These are phyloP conservation scores for Lipotes vexillifer DNA, from an alignment of 2,113 vertebrate species.

Conservation along the genomic window DNA sequence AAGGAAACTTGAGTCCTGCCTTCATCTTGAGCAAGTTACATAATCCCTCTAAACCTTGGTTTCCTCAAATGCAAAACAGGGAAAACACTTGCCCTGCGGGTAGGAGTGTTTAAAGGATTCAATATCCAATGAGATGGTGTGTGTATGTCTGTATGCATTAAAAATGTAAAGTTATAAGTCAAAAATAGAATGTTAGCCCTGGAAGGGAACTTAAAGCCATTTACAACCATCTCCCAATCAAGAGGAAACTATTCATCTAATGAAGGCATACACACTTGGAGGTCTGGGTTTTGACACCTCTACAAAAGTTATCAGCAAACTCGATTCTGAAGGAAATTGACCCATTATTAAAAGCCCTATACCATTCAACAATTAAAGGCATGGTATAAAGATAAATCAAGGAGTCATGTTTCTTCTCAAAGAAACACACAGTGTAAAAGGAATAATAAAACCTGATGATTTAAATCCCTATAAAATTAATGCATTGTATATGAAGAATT, in stretches of 20 bases:
- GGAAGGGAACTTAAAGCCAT: background rate
- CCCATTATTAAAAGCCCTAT: conserved; percentile 30
- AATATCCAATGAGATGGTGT: background rate
- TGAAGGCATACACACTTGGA: background rate
- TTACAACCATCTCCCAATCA: background rate
- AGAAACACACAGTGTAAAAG: conserved; percentile 54
- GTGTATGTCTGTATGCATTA: background rate
- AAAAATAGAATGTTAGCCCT: background rate
- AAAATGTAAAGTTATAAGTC: background rate
- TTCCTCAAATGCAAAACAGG: background rate
- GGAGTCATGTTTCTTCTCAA: conserved; percentile 67
- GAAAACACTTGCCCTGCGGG: background rate
- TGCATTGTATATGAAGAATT: conserved; percentile 76
- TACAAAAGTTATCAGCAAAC: conserved; percentile 23
- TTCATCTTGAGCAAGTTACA: background rate
- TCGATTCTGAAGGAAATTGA: conserved; percentile 23
- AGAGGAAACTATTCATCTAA: background rate
- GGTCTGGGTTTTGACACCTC: background rate
- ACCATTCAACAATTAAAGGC: conserved; percentile 46
- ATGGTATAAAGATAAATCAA: conserved; percentile 58
- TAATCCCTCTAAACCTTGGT: background rate
- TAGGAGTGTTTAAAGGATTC: background rate
- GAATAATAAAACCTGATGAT: conserved; percentile 79
- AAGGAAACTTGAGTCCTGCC: background rate
- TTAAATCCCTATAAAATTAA: conserved; percentile 79